phyloP scores from a whole-genome alignment of 2,113 vertebrate species.

The Acrocephalus arundinaceus region DNA sequence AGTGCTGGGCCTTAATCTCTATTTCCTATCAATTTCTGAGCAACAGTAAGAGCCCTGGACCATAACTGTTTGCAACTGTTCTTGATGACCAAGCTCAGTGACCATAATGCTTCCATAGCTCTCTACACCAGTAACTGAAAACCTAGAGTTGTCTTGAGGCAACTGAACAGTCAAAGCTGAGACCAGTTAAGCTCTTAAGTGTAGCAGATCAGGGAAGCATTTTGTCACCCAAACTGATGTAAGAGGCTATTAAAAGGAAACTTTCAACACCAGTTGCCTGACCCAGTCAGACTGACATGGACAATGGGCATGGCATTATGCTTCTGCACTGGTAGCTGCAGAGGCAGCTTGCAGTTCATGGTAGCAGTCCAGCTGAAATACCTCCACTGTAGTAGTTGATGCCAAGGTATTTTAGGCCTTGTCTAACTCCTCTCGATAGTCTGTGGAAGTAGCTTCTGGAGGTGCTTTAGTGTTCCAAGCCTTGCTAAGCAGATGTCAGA shows the following conservation, averaged over 20 bases:
- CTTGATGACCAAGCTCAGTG: neutral
- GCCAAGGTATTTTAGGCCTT: neutral
- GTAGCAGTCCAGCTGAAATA: neutral
- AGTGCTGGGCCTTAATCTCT: neutral
- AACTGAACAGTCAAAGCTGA: neutral
- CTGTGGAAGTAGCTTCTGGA: neutral
- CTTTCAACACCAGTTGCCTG: neutral
- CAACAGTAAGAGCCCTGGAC: neutral
- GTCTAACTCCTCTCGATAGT: neutral
- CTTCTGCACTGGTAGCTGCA: neutral
- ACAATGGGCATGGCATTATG: neutral
- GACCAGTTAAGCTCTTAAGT: neutral
- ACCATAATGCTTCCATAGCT: neutral
- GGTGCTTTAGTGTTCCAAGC: neutral
- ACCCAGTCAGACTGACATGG: neutral
- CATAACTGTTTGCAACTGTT: neutral
- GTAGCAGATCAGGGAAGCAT: neutral
- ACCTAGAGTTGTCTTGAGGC: neutral
- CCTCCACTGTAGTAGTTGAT: neutral
- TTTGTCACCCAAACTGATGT: neutral
- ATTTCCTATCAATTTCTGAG: neutral
- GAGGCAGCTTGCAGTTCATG: neutral
- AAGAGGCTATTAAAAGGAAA: neutral
- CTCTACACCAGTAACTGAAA: neutral
- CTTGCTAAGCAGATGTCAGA: neutral